Percentiles rank a stretch among this genome's conserved stretches.
These are phyloP conservation scores for Grapholita molesta DNA, from an alignment of 1,140 invertebrate species.

Conservation along the genomic window DNA sequence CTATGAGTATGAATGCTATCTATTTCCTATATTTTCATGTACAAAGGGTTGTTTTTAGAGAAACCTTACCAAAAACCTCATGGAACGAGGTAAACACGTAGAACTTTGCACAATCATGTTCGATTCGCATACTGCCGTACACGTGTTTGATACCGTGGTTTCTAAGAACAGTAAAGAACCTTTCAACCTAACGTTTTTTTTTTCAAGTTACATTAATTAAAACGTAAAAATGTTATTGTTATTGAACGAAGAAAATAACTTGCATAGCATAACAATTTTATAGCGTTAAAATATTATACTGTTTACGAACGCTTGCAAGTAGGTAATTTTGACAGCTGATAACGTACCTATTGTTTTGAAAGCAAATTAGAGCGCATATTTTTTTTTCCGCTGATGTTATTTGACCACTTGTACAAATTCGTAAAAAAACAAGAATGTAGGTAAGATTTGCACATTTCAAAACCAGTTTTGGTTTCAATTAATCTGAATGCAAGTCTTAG, in stretches of 20 bases:
- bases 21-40: not conserved
- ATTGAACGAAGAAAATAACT: not conserved
- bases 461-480: not conserved
- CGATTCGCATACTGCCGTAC: not conserved
- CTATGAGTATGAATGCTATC: too few relatives aligned
- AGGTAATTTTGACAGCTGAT: conserved; percentile 12
- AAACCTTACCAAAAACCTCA: not conserved
- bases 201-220: not conserved
- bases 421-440: not conserved
- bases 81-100: not conserved
- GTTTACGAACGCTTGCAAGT: conserved; percentile 7
- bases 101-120: not conserved
- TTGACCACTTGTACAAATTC: not conserved
- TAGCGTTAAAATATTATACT: not conserved
- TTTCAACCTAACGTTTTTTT: too few relatives aligned
- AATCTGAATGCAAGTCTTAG: not conserved
- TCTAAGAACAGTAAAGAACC: too few relatives aligned
- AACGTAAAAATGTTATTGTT: not conserved
- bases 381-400: not conserved
- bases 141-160: not conserved
- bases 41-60: not conserved
- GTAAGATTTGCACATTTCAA: not conserved
- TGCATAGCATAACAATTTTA: not conserved
- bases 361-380: not conserved
- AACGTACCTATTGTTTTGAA: conserved; percentile 10